phyloP scores from a whole-genome alignment of 1,140 invertebrate genomes.

The Monochamus saltuarius region DNA sequence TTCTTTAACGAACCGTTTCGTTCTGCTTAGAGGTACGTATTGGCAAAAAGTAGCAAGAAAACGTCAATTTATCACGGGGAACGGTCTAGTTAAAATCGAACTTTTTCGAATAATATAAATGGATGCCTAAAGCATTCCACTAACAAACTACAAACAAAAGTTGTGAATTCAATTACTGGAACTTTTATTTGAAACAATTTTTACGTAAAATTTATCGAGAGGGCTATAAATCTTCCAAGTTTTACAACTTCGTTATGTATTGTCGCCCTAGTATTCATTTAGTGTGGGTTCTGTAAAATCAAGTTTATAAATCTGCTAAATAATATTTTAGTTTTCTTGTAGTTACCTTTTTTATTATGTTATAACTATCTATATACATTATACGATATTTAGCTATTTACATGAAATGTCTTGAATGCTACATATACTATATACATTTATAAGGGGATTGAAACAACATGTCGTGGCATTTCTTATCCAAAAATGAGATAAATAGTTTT shows the following conservation, averaged over 20 bases:
- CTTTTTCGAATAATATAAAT: conserved; percentile 24
- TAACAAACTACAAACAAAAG: conserved; percentile 32
- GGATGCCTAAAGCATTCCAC: conserved; percentile 25
- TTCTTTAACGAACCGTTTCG: too few relatives aligned
- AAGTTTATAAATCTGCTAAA: conserved; percentile 2
- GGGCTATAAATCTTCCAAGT: conserved; percentile 30
- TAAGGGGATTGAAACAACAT: too few relatives aligned
- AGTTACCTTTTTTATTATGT: too few relatives aligned
- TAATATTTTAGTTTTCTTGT: neutral
- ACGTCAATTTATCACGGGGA: neutral
- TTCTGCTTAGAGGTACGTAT: too few relatives aligned
- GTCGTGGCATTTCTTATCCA: too few relatives aligned
- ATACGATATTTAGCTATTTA: too few relatives aligned
- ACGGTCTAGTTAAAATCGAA: conserved; percentile 6
- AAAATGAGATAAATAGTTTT: too few relatives aligned
- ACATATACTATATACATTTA: too few relatives aligned
- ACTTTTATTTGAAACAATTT: conserved; percentile 34
- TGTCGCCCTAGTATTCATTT: conserved; percentile 11
- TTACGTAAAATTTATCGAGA: conserved; percentile 34
- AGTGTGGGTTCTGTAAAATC: neutral
- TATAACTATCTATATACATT: too few relatives aligned
- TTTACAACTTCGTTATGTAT: conserved; percentile 20
- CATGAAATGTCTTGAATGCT: too few relatives aligned
- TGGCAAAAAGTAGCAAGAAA: neutral
- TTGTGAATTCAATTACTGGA: conserved; percentile 35